A percentile compares a stretch with the other conserved stretches of the same genome.
phyloP scores from a whole-genome alignment of 2,113 vertebrate genomes.

The Indicator indicator region DNA sequence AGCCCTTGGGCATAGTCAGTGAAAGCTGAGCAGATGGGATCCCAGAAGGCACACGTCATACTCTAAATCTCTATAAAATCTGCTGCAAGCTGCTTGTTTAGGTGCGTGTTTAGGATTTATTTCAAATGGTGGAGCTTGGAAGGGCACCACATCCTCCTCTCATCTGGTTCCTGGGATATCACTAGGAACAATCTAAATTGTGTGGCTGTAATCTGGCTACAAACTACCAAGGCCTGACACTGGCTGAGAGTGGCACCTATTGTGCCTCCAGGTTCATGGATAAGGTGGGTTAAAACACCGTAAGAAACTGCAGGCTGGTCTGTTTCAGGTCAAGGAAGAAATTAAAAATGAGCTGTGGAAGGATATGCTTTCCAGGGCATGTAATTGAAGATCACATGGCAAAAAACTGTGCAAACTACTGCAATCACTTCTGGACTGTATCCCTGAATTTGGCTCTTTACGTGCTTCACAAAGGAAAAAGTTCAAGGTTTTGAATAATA shows the following conservation, averaged over 20 bases:
- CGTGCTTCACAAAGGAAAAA: neutral
- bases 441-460: neutral
- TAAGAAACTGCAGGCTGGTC: neutral
- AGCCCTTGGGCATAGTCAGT: neutral
- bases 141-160: neutral
- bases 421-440: conserved; percentile 9
- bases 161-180: neutral
- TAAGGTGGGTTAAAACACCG: neutral
- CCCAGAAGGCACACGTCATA: conserved; percentile 12
- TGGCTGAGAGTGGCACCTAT: neutral
- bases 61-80: conserved; percentile 42
- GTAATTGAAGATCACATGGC: conserved; percentile 19
- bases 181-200: neutral
- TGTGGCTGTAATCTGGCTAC: neutral
- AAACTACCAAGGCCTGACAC: neutral
- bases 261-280: neutral
- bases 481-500: neutral
- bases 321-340: conserved; percentile 33
- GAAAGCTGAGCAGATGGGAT: conserved; percentile 47
- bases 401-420: conserved; percentile 18
- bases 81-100: neutral
- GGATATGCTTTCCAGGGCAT: conserved; percentile 12
- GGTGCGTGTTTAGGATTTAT: conserved; percentile 6
- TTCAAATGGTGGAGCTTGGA: neutral
- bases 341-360: neutral